phyloP scores from a whole-genome alignment of 2,797 vertebrate species.

The Florisuga fusca region DNA sequence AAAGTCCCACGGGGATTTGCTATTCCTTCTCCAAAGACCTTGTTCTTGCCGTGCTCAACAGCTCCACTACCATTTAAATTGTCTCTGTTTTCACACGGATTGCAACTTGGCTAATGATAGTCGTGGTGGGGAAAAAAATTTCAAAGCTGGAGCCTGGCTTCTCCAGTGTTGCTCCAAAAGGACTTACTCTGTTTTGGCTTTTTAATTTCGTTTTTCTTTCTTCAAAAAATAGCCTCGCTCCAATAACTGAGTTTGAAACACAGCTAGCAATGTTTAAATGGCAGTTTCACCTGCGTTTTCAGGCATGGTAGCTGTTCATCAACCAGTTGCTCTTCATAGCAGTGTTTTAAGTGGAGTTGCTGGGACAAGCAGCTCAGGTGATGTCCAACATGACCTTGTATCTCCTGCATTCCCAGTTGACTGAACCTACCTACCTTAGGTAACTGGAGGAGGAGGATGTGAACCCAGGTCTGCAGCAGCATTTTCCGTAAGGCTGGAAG shows the following conservation, averaged over 20 bases:
- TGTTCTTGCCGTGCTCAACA: neutral
- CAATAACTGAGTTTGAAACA: neutral
- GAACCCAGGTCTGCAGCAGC: neutral
- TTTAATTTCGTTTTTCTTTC: neutral
- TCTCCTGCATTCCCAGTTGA: neutral
- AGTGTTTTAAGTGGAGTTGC: neutral
- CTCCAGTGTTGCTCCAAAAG: neutral
- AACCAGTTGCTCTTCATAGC: neutral
- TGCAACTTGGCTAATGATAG: neutral
- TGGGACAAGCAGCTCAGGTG: neutral
- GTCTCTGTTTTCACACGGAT: rapidly evolving
- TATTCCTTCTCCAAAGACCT: neutral
- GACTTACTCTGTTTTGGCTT: neutral
- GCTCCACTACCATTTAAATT: neutral
- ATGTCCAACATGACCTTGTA: neutral
- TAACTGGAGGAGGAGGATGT: neutral
- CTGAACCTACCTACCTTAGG: neutral
- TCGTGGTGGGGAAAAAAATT: neutral
- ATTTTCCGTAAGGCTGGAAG: neutral
- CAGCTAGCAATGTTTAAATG: rapidly evolving
- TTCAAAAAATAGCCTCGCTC: neutral
- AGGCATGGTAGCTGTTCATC: neutral
- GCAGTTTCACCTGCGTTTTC: neutral
- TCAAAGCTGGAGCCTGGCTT: neutral
- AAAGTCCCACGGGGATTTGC: neutral